phyloP scores from a whole-genome alignment of 2,113 vertebrate genomes.

The Phoenicopterus ruber region DNA sequence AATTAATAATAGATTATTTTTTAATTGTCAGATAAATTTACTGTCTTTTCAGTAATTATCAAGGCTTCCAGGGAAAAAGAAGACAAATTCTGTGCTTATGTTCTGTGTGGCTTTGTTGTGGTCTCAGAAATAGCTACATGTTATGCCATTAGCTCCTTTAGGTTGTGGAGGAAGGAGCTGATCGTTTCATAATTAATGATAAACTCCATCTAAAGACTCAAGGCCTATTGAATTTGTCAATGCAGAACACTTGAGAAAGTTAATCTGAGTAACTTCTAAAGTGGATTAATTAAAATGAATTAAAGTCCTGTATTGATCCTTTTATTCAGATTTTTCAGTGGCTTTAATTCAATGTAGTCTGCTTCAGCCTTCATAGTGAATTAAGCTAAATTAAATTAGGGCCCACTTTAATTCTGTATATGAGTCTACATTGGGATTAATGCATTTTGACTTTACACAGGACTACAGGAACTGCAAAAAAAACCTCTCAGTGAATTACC shows the following conservation, averaged over 20 bases:
- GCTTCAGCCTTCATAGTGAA: background rate
- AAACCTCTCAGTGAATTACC: background rate
- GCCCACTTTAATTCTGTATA: background rate
- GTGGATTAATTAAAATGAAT: background rate
- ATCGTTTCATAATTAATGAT: background rate
- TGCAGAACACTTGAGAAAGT: background rate
- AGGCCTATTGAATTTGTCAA: background rate
- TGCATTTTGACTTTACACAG: background rate
- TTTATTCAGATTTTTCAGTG: conserved; percentile 1
- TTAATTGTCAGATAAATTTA: background rate
- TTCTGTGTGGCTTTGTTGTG: background rate
- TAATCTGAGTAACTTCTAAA: conserved; percentile 8
- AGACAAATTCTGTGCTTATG: background rate
- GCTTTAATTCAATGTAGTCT: background rate
- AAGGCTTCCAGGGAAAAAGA: background rate
- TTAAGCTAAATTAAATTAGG: background rate
- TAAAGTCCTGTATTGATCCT: background rate
- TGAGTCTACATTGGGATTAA: background rate
- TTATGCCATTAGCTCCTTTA: background rate
- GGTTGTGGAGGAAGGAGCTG: background rate
- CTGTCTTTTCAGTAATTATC: background rate
- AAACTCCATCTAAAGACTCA: background rate
- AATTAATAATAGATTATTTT: background rate
- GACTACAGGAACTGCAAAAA: background rate
- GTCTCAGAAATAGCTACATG: background rate